Base-by-base conservation (phyloP, 2,113 vertebrate species). In the Psittacula cyanocephala region DNA sequence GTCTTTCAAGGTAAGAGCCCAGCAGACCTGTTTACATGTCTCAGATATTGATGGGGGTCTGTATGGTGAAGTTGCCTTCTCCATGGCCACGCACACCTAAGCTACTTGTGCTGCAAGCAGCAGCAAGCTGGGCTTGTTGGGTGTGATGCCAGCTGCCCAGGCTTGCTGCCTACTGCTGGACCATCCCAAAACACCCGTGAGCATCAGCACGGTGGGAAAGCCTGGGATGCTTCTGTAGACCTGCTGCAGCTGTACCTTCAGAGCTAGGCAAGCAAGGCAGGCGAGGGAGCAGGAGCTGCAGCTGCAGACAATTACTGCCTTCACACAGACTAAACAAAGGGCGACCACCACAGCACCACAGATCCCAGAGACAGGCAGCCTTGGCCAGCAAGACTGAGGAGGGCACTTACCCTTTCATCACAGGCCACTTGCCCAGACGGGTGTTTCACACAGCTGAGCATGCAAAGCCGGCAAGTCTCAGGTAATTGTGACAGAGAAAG, bases 311-410 rank as follows among this genome's bases (percentile, higher is more conserved):
- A 97, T 96, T 96, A 95, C 76, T 9, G 33, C 76, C 91, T 78
- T 71, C 17, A 7, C 63, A 47, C 86, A 96, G 97, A 97, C 97
- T 97, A 97, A 98, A 97, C 96, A 97, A 96, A 89, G 88, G 81
- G 84, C 70, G 52, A 70, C 81, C 14, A 2, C 72, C 13, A 11
- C 81, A 62, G 92, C 84, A 69, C 72, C 37, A 4, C 68, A 8
- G 74, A 95, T 93, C 49, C 39, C 77, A 55, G 87, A 94, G 88
- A 89, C 9, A 69, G 52, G 80, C 86, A 85, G 83, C 79, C 65
- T 22, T 24, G 65, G 72, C 28, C 65, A 70, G 79, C 2, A 16
- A 44, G 68, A 81, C 52, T 9, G 5, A 57, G 59, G 93, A 81
- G 86, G 86, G 95, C 68, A 46, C 74, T 63, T 91, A 50, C 68